These are phyloP conservation scores for Dryobates pubescens DNA, from an alignment of 2,797 vertebrate genomes.

Conservation along the genomic window DNA sequence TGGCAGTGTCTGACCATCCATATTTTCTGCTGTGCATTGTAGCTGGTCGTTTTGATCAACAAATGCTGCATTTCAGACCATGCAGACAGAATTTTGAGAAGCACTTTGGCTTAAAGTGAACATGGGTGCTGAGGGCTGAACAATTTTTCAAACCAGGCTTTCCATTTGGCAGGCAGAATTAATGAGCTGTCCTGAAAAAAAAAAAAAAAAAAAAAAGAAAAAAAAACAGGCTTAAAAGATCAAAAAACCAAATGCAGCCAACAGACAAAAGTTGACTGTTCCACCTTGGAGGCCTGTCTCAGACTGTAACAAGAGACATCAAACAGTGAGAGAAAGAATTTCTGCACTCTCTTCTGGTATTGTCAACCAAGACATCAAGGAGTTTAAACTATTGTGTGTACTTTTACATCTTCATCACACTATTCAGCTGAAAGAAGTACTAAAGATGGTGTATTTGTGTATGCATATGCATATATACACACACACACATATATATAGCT, in stretches of 20 bases:
- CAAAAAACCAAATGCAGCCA: not conserved
- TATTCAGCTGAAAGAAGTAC: not conserved
- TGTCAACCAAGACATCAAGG: not conserved
- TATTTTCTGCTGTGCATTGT: not conserved
- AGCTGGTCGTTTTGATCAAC: not conserved
- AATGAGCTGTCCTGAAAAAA: not conserved
- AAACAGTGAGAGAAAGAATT: not conserved
- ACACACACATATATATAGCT: not conserved
- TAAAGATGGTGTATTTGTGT: not conserved
- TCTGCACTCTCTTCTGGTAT: not conserved
- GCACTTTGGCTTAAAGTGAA: not conserved
- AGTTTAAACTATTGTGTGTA: not conserved
- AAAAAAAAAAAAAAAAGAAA: no score
- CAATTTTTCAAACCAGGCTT: not conserved
- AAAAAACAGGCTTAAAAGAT: not conserved
- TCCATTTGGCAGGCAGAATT: not conserved
- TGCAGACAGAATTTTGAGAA: not conserved
- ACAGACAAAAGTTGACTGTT: not conserved
- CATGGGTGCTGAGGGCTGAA: not conserved
- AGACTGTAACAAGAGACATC: not conserved
- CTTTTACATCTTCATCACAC: not conserved
- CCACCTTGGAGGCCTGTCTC: not conserved
- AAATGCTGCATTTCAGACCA: fast-evolving
- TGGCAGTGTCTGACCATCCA: not conserved
- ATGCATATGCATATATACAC: no score